phyloP scores from a whole-genome alignment of 2,797 vertebrate genomes.

The Lutjanus argentimaculatus region DNA sequence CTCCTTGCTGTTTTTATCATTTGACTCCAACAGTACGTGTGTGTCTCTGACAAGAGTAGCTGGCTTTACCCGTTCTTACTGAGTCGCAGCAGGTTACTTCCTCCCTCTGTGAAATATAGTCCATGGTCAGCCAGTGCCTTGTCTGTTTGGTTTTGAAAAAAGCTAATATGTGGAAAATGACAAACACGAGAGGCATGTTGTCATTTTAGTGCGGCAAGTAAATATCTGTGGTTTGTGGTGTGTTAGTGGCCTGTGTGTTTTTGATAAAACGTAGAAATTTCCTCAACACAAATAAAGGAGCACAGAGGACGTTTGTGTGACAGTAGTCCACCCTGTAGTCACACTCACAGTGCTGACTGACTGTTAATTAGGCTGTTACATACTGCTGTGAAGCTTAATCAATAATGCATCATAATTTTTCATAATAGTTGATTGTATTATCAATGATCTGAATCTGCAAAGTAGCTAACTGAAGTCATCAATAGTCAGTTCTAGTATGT shows the following conservation, averaged over 20 bases:
- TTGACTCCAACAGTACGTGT: neutral
- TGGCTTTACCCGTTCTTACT: conserved; percentile 64
- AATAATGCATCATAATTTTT: too few relatives aligned
- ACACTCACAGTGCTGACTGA: too few relatives aligned
- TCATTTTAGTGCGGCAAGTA: neutral
- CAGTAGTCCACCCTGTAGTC: too few relatives aligned
- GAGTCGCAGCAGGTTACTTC: neutral
- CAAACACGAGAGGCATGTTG: conserved; percentile 16
- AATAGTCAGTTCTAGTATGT: too few relatives aligned
- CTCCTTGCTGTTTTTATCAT: neutral
- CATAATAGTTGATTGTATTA: too few relatives aligned
- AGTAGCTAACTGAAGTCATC: too few relatives aligned
- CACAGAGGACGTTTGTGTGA: neutral
- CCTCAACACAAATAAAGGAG: neutral
- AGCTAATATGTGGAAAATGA: conserved; percentile 45
- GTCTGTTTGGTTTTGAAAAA: conserved; percentile 36
- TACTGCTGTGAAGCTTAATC: too few relatives aligned
- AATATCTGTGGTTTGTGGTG: neutral
- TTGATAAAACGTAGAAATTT: neutral
- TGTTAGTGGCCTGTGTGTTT: rapidly evolving
- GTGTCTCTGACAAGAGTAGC: conserved; percentile 47
- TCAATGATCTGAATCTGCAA: too few relatives aligned
- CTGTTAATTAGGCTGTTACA: too few relatives aligned
- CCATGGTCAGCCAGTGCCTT: rapidly evolving
- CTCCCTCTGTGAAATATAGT: neutral